Evolutionary conservation across 2,797 vertebrate genomes (phyloP), one percentile per base, ranked within the genome.

Genomic region (Myiotriccus ornatus): DNA sequence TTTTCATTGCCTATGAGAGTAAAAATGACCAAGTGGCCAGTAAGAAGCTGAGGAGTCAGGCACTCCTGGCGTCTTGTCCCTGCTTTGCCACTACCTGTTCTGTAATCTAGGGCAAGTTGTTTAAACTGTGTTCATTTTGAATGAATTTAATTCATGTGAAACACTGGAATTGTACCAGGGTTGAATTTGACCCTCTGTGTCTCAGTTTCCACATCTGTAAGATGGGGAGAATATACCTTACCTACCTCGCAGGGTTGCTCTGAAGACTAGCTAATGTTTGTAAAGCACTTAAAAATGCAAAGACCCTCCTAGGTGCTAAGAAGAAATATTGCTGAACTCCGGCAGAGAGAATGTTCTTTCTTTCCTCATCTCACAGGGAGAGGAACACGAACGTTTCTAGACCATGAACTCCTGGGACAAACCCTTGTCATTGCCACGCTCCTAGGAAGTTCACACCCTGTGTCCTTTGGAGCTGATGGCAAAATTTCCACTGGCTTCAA

Each of bases 251-350:
- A 89, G 82, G 92, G 73, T 86, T 93, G 67, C 62, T 95, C 82
- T 94, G 47, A 90, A 82, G 84, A 87, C 76, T 94, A 93, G 87
- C 83, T 95, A 94, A 91, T 95, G 91, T 97, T 95, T 96, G 89
- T 95, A 95, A 96, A 96, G 90, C 88, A 92, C 95, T 96, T 92
- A 90, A 96, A 94, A 96, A 96, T 96, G 93, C 94, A 97, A 94
- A 96, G 90, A 95, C 75, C 91, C 93, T 94, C 93, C 84, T 90
- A 96, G 95, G 90, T 96, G 95, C 95, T 96, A 96, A 95, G 85
- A 90, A 97, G 88, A 95, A 89, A 56, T 75, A 84, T 27, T 89
- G 80, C 74, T 83, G 62, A 95, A 84, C 91, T 64, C 62, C 12
- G 12, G 60, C 71, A 70, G 65, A 82, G 82, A 91, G 74, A 94